These are phyloP conservation scores for Dicrostonyx torquatus DNA, from an alignment of 2,797 vertebrate species.

Conservation along the genomic window DNA sequence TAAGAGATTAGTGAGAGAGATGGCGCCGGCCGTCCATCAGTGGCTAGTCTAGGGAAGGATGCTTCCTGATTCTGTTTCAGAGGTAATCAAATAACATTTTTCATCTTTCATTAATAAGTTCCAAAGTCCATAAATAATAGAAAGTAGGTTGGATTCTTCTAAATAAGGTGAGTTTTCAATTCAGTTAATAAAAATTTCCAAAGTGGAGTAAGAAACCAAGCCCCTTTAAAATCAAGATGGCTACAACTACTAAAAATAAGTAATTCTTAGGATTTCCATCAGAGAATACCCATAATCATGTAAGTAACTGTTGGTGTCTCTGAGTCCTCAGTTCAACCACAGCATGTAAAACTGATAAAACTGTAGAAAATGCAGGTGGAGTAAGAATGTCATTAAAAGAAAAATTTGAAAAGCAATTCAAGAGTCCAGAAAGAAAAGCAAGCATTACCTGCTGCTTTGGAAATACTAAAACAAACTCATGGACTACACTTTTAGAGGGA, in stretches of 20 bases:
- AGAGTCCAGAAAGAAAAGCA: neutral
- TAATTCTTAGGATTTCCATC: neutral
- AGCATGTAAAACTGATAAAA: neutral
- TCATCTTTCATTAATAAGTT: slow-evolving; percentile 65
- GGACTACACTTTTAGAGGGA: neutral
- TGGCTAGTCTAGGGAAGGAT: neutral
- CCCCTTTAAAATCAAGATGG: neutral
- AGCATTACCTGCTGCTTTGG: neutral
- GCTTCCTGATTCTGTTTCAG: slow-evolving; percentile 36
- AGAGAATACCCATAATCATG: neutral
- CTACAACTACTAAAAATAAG: neutral
- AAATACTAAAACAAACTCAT: neutral
- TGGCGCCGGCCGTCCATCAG: neutral
- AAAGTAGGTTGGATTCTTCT: slow-evolving; percentile 40
- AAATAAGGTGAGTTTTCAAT: slow-evolving; percentile 60
- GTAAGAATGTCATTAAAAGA: neutral
- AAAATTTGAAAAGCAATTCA: slow-evolving; percentile 26
- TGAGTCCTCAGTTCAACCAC: neutral
- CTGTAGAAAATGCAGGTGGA: neutral
- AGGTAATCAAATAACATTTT: slow-evolving; percentile 28
- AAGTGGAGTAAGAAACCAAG: slow-evolving; percentile 34
- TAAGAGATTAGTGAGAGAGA: slow-evolving; percentile 30
- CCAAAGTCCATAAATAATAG: slow-evolving; percentile 39
- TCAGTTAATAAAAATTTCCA: slow-evolving; percentile 27
- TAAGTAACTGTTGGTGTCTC: neutral